Evolutionary conservation across 2,113 vertebrate genomes (phyloP), one percentile per base, ranked within the genome.

Genomic region (Choloepus hoffmanni): DNA sequence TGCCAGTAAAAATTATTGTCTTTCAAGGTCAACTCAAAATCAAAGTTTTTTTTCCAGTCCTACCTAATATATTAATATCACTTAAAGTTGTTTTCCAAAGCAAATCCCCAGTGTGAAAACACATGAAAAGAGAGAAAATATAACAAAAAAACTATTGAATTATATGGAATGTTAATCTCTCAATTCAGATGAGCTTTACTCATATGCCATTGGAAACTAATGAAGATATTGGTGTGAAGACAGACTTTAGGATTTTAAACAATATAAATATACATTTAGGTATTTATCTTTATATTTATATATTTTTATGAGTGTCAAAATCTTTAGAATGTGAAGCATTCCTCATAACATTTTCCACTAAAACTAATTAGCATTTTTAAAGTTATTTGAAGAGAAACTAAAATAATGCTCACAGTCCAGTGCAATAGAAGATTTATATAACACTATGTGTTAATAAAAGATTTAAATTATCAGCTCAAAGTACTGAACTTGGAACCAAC

Each of bases 401-500:
- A 26, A 33, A 16, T 77, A 40, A 30, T 58, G 78, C 33, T 72
- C 85, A 87, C 0, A 18, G 7, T 60, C 14, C 93, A 6, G 2
- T 78, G n/a, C 48, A 74, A 93, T 11, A 85, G 43, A 0, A 48
- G 21, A 67, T 78, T 93, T 89, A 92, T 82, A 45, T 7, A 4
- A 5, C 15, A 24, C 24, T 26, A 1, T 23, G 24, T 5, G 2
- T 36, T 88, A 96, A 93, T 24, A 33, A 81, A 93, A 92, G 3
- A 60, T 85, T 50, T 89, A 92, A 92, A 82, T 53, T 78, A 95
- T 89, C 24, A 0, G 48, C 94, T 90, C 73, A 77, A 15, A 70
- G 2, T 7, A 77, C 63, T 92, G 74, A 70, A 10, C 40, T 93
- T 28, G 28, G 36, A 84, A 5, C n/a, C 55, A 94, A 89, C 8